Evolutionary conservation across 2,888 invertebrate genomes (phyloP).

Genomic region (Epicampocera succincta): DNA sequence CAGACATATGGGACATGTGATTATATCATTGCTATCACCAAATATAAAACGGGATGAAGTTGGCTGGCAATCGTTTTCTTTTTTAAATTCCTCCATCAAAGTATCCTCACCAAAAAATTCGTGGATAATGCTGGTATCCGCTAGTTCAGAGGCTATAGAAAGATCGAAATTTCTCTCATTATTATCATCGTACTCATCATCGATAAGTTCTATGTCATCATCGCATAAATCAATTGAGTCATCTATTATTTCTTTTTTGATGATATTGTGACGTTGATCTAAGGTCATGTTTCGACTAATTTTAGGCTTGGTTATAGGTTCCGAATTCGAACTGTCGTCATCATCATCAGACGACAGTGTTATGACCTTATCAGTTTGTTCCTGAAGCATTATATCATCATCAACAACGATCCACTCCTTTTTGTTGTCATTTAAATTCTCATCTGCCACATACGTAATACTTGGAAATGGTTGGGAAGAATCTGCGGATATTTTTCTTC

Average conservation of each 20-base stretch:
- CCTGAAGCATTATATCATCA: conserved; percentile 77
- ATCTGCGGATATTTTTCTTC: conserved; percentile 71
- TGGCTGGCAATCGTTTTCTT: conserved; percentile 76
- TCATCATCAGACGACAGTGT: conserved; percentile 74
- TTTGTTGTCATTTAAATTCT: conserved; percentile 48
- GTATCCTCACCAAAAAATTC: conserved; percentile 79
- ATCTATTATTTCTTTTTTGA: conserved; percentile 79
- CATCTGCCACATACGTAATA: conserved; percentile 64
- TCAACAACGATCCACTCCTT: conserved; percentile 74
- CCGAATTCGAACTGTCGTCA: conserved; percentile 33
- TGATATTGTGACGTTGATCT: conserved; percentile 75
- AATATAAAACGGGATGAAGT: conserved; percentile 72
- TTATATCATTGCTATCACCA: conserved; percentile 77
- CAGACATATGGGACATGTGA: conserved; percentile 80
- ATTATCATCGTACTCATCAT: conserved; percentile 76
- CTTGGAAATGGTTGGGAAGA: not conserved
- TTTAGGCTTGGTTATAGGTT: conserved; percentile 44
- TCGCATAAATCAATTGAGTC: conserved; percentile 72
- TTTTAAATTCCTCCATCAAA: conserved; percentile 77
- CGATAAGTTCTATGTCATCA: conserved; percentile 78
- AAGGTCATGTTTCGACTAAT: conserved; percentile 70
- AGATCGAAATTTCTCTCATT: conserved; percentile 69
- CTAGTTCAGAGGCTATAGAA: conserved; percentile 73
- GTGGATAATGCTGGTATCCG: conserved; percentile 78
- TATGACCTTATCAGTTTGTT: conserved; percentile 71